Evolutionary conservation across 2,113 vertebrate species (phyloP), one percentile per base, ranked within the genome.

Genomic region (Pithys albifrons): DNA sequence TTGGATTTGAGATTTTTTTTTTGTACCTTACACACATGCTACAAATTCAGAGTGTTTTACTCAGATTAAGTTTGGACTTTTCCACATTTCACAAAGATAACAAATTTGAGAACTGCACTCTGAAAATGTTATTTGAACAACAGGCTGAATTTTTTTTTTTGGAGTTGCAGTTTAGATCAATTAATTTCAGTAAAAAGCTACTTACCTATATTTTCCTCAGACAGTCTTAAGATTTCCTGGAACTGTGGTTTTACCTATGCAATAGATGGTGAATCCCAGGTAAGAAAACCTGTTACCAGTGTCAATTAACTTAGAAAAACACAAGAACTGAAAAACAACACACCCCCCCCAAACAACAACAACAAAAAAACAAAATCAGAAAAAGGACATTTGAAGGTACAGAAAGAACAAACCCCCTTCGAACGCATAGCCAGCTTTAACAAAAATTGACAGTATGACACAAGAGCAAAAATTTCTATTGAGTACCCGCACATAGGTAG

Each of bases 191-290:
- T 91, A 85, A 91, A 57, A 81, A 89, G 39, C 22, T 73, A 97
- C 99, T 98, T 97, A 99, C 99, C 99, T 91, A 99, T 98, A 57
- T 99, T 99, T 98, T 99, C 99, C 96, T 99, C 99, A 88, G 99
- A 99, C 7, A 99, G 97, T 87, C 99, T 98, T 95, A 99, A 98
- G 95, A 99, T 99, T 98, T 99, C 99, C 94, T 99, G 99, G 92
- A 99, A 99, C 87, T 99, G 99, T 94, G 99, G 99, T 97, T 99
- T 99, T 92, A 99, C 99, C 99, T 99, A 94, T 22, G 49, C 8
- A 85, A 96, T 73, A n/a, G 67, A 97, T 55, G 31, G 91, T 25
- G 24, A 88, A 95, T 9, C 7, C 7, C 81, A 58, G 6, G 19
- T 89, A 95, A 97, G 91, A 85, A 96, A 94, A 95, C 16, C 66